Percentiles rank a stretch among this genome's conserved stretches.
Conservation (phyloP, 2,888 invertebrate species). For the Thymelicus acteon region DNA sequence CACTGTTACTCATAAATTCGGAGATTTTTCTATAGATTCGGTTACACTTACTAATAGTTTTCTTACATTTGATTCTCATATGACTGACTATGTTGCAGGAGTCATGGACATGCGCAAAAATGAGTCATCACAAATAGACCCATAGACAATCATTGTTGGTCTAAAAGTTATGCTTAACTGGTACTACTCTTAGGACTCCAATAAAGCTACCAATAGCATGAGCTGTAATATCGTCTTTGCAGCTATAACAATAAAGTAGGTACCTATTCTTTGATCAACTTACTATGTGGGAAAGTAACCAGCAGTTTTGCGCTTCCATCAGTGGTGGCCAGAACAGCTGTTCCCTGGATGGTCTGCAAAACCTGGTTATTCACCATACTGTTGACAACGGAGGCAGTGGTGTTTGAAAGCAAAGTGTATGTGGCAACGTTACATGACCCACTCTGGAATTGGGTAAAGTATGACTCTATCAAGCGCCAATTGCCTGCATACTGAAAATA, state of each 20-base stretch:
- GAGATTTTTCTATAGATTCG: too few relatives aligned
- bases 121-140: constrained; percentile 1
- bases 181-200: too few relatives aligned
- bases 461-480: constrained; percentile 69
- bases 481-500: constrained; percentile 60
- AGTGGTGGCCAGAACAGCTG: constrained; percentile 64
- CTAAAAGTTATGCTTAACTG: too few relatives aligned
- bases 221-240: background rate
- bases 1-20: too few relatives aligned
- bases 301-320: constrained; percentile 85
- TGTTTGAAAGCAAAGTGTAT: constrained; percentile 55
- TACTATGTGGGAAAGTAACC: constrained; percentile 83
- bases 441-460: constrained; percentile 57
- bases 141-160: too few relatives aligned
- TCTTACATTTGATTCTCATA: too few relatives aligned
- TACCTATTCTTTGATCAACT: background rate
- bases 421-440: constrained; percentile 65
- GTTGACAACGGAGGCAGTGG: constrained; percentile 56
- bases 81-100: too few relatives aligned
- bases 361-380: constrained; percentile 73
- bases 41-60: too few relatives aligned
- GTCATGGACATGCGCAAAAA: too few relatives aligned
- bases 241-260: background rate
- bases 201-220: too few relatives aligned
- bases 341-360: constrained; percentile 79